Evolutionary conservation across 2,888 invertebrate genomes (phyloP), one percentile per base, ranked within the genome.

Genomic region (Drosophila monieri): DNA sequence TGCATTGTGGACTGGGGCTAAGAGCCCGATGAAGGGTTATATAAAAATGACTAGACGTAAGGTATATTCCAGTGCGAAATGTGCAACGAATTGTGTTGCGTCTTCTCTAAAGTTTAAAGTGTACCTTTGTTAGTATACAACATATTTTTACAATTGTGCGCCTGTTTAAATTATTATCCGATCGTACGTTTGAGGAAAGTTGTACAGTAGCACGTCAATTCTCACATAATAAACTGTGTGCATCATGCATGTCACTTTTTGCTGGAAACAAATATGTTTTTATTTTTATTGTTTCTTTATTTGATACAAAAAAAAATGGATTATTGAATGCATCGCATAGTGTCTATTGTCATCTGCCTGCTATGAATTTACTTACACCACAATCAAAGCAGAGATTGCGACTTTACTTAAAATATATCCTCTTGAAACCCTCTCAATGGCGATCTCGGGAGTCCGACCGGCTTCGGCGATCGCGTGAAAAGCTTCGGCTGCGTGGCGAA

Each of bases 391-490:
- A 41, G 25, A 27, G 47, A 58, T 65, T 60, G 60, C 65, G 52
- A 47, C 32, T 41, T 18, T 21, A 37, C 54, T 66, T 52, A 41
- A 51, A 21, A 48, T 43, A 27, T 56, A 48, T 64, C 60, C 51
- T 61, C 55, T 43, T 41, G 21, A 30, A 30, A 35, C 32, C 30
- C 47, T 64, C n/a, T 89, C 91, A 93, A 85, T 93, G 93, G 47
- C 93, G 92, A 85, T 93, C 93, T 73, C 93, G 92, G 15, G 93
- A 93, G 85, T 93, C 93, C 39, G 93, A 93, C 75, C 93, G 92
- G 89, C 93, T 93, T 69, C 93, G 90, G 73, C 93, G 91, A 83
- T 93, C 93, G 69, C 93, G 91, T 76, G 93, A 93, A 74, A 93
- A 92, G 78, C 93, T 93, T 62, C 91, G 88, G 77, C 93, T 93